These are phyloP conservation scores for Gambelia wislizenii DNA, from an alignment of 2,797 vertebrate species.

Conservation along the genomic window DNA sequence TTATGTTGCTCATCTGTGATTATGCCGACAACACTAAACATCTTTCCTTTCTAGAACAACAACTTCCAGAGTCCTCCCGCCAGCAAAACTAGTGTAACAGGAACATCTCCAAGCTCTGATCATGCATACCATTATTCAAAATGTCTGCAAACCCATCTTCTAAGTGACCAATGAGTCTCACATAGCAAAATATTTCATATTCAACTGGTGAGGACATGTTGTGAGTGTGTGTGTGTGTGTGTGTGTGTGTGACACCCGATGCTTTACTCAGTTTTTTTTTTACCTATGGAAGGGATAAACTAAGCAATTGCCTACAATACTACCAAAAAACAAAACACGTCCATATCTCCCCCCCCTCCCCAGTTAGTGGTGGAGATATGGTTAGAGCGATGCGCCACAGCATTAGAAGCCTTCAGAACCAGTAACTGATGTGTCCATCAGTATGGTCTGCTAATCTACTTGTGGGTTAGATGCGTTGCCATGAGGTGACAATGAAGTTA, in stretches of 20 bases:
- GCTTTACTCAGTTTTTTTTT: not conserved
- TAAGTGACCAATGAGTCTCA: not conserved
- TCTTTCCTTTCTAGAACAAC: too few relatives aligned
- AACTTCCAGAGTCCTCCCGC: too few relatives aligned
- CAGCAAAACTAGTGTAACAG: too few relatives aligned
- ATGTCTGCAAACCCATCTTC: not conserved
- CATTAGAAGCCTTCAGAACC: slow-evolving; percentile 61
- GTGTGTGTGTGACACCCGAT: not conserved
- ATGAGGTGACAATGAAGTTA: slow-evolving; percentile 55
- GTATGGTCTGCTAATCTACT: slow-evolving; percentile 37
- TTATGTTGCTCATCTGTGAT: not conserved
- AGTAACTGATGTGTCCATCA: slow-evolving; percentile 27
- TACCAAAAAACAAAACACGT: not conserved
- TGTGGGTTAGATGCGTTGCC: slow-evolving; percentile 62
- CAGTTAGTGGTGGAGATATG: slow-evolving; percentile 51
- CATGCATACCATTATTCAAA: not conserved
- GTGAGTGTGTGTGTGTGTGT: too few relatives aligned
- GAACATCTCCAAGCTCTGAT: not conserved
- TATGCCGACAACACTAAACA: not conserved
- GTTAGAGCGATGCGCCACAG: slow-evolving; percentile 51
- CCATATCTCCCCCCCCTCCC: not conserved
- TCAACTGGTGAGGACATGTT: not conserved
- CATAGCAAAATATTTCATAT: rapidly evolving
- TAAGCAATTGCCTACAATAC: not conserved
- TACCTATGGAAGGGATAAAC: not conserved